phyloP scores from a whole-genome alignment of 1,140 invertebrate genomes.

The Zaprionus taronus region DNA sequence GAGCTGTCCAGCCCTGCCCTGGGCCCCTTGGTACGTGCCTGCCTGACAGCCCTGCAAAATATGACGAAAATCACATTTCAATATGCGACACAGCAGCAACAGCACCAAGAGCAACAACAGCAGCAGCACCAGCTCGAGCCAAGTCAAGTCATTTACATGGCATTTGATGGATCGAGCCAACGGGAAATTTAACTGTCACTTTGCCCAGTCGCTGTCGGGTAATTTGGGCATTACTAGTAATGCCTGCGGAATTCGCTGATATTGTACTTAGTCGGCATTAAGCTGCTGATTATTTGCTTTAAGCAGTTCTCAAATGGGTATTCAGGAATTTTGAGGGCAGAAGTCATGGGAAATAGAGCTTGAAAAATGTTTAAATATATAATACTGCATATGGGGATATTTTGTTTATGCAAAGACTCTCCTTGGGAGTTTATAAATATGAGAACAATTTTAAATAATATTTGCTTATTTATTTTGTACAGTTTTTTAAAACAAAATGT shows the following conservation, averaged over 20 bases:
- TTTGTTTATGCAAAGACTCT: no score
- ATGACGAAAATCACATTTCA: conserved; percentile 56
- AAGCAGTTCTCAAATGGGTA: neutral
- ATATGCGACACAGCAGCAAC: conserved; percentile 35
- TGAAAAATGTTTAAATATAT: no score
- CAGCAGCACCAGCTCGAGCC: neutral
- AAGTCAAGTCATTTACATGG: conserved; percentile 50
- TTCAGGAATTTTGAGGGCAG: no score
- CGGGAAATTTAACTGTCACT: conserved; percentile 74
- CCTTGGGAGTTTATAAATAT: no score
- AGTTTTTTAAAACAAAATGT: no score
- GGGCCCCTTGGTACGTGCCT: conserved; percentile 25
- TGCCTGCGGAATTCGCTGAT: conserved; percentile 1
- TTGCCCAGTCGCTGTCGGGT: conserved; percentile 7
- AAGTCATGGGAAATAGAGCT: neutral
- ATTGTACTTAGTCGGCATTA: conserved; percentile 2
- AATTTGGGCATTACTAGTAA: conserved; percentile 32
- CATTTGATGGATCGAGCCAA: conserved; percentile 64
- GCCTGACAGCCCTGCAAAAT: conserved; percentile 49
- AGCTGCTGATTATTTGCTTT: neutral
- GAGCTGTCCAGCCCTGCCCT: neutral
- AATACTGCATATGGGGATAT: no score
- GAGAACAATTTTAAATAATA: no score
- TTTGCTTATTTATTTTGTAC: no score
- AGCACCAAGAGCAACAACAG: neutral